Conservation (phyloP, 2,797 vertebrate species). For the Hybognathus amarus region DNA sequence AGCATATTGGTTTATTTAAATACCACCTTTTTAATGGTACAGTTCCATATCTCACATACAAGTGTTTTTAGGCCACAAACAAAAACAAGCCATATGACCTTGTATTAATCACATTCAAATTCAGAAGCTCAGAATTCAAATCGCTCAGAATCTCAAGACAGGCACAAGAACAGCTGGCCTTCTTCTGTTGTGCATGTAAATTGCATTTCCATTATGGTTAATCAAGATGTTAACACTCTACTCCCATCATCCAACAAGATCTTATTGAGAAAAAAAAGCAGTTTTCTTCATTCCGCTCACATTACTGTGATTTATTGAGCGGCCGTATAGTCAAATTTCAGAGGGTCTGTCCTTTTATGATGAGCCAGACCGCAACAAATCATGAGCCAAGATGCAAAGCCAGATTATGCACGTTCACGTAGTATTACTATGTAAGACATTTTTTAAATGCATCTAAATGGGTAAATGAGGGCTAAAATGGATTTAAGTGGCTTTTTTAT, state of each 20-base stretch:
- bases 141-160: constrained; percentile 29
- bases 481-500: constrained; percentile 4
- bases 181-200: constrained; percentile 54
- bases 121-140: constrained; percentile 36
- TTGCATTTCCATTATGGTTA: constrained; percentile 47
- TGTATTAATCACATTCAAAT: constrained; percentile 35
- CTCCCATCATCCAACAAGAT: constrained; percentile 23
- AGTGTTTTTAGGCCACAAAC: neutral
- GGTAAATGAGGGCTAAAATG: constrained; percentile 17
- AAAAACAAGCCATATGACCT: neutral
- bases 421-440: constrained; percentile 17
- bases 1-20: neutral
- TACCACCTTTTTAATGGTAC: neutral
- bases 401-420: neutral
- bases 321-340: neutral
- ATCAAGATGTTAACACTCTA: constrained; percentile 55
- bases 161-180: constrained; percentile 48
- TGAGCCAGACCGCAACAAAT: constrained; percentile 14
- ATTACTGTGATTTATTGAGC: constrained; percentile 33
- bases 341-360: constrained; percentile 5
- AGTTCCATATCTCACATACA: neutral
- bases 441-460: constrained; percentile 26
- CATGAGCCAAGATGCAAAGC: constrained; percentile 23
- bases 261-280: neutral
- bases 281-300: neutral